Percentiles rank a stretch among this genome's conserved stretches.
These are phyloP conservation scores for Odontomachus brunneus DNA, from an alignment of 1,140 invertebrate species.

Conservation along the genomic window DNA sequence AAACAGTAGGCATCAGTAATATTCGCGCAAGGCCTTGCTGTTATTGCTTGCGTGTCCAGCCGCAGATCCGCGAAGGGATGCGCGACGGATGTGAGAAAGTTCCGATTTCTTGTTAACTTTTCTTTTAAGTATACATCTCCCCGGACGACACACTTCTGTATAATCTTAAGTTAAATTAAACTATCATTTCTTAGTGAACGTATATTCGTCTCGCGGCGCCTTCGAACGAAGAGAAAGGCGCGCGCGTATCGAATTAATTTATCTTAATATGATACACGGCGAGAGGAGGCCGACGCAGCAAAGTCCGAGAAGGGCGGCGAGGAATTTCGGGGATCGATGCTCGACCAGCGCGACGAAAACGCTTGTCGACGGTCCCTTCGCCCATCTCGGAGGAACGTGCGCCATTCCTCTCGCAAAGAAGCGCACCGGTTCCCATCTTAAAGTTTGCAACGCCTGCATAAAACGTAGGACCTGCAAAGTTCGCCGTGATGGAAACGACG, in stretches of 20 bases:
- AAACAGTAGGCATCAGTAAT: conserved; percentile 75
- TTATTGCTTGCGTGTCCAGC: conserved; percentile 72
- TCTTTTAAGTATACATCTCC: conserved; percentile 64
- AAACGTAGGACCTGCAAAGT: conserved; percentile 76
- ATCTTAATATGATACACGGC: conserved; percentile 64
- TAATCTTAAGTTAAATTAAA: conserved; percentile 67
- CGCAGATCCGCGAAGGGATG: conserved; percentile 28
- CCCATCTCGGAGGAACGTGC: conserved; percentile 31
- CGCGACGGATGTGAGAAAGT: conserved; percentile 12
- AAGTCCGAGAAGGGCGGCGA: conserved; percentile 11
- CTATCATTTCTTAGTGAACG: conserved; percentile 50
- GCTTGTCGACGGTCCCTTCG: background rate
- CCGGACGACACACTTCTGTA: conserved; percentile 25
- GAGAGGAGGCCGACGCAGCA: conserved; percentile 11
- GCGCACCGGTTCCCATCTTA: conserved; percentile 53
- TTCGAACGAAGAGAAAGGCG: conserved; percentile 27
- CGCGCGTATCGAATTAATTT: conserved; percentile 33
- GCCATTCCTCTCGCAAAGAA: background rate
- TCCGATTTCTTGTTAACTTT: conserved; percentile 13
- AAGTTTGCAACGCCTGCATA: conserved; percentile 75
- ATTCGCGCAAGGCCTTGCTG: conserved; percentile 72
- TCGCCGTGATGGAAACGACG: conserved; percentile 61
- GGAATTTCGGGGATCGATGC: conserved; percentile 52
- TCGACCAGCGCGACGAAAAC: conserved; percentile 25
- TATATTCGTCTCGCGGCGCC: conserved; percentile 12